phyloP scores from a whole-genome alignment of 1,140 invertebrate genomes.

The Stegodyphus mimosarum region DNA sequence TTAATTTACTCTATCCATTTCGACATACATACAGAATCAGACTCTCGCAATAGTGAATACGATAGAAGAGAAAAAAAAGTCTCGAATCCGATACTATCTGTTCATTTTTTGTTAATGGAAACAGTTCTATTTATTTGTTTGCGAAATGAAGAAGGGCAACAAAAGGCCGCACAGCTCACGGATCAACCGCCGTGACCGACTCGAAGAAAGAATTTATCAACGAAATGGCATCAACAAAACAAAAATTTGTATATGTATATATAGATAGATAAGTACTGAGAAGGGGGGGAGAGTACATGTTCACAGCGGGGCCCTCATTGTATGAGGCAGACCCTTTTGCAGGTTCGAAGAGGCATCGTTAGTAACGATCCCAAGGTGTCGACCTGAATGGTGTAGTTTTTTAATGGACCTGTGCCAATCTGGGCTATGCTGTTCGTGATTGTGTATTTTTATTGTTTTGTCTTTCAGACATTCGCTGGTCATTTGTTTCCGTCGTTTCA shows the following conservation, averaged over 20 bases:
- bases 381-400: not conserved
- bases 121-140: not conserved
- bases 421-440: not conserved
- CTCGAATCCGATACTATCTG: not conserved
- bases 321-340: not conserved
- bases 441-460: not conserved
- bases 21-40: too few relatives aligned
- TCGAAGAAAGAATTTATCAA: not conserved
- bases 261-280: not conserved
- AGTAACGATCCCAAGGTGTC: not conserved
- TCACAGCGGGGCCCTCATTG: not conserved
- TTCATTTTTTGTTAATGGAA: not conserved
- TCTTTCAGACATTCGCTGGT: not conserved
- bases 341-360: not conserved
- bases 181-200: not conserved
- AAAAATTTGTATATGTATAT: too few relatives aligned
- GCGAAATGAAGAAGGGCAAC: not conserved
- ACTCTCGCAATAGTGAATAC: too few relatives aligned
- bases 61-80: not conserved
- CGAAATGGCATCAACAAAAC: not conserved
- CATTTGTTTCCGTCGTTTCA: not conserved
- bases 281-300: not conserved
- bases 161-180: not conserved
- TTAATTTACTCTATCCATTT: too few relatives aligned
- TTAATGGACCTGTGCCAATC: not conserved